A percentile compares a stretch with the other conserved stretches of the same genome.
These are phyloP conservation scores for Nomada ruficornis DNA, from an alignment of 2,888 invertebrate species.

Conservation along the genomic window DNA sequence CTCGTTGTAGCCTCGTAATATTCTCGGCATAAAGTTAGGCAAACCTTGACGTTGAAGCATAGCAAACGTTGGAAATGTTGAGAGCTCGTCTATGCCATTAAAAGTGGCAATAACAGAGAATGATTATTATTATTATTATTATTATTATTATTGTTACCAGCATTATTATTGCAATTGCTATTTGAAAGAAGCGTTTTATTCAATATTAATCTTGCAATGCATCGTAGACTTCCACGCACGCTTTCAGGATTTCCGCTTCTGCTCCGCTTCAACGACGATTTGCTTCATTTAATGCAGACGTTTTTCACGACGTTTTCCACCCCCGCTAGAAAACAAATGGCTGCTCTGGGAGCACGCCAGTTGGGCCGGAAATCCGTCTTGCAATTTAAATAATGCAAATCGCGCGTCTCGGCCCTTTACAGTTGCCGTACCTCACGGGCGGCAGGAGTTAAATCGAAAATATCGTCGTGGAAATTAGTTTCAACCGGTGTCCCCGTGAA, in stretches of 20 bases:
- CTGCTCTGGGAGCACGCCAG: slow-evolving; percentile 19
- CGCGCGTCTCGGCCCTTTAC: slow-evolving; percentile 3
- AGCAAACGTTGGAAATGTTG: no score
- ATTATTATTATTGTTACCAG: no score
- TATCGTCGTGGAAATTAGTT: background rate
- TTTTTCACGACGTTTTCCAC: slow-evolving; percentile 27
- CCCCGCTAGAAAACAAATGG: slow-evolving; percentile 18
- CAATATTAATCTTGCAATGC: background rate
- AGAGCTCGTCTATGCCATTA: no score
- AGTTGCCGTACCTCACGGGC: background rate
- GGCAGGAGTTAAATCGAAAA: slow-evolving; percentile 6
- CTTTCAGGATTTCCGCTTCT: background rate
- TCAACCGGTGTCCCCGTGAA: background rate
- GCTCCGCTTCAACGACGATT: background rate
- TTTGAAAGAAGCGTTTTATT: no score
- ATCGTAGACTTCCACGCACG: background rate
- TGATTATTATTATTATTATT: no score
- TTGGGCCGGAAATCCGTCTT: slow-evolving; percentile 23
- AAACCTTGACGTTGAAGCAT: no score
- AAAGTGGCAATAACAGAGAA: no score
- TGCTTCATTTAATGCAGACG: slow-evolving; percentile 1
- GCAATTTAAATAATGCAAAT: slow-evolving; percentile 58
- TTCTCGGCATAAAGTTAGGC: background rate
- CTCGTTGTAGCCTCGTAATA: background rate
- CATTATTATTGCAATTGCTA: no score